phyloP scores from a whole-genome alignment of 2,888 invertebrate species.

The Stenotaenia linearis region DNA sequence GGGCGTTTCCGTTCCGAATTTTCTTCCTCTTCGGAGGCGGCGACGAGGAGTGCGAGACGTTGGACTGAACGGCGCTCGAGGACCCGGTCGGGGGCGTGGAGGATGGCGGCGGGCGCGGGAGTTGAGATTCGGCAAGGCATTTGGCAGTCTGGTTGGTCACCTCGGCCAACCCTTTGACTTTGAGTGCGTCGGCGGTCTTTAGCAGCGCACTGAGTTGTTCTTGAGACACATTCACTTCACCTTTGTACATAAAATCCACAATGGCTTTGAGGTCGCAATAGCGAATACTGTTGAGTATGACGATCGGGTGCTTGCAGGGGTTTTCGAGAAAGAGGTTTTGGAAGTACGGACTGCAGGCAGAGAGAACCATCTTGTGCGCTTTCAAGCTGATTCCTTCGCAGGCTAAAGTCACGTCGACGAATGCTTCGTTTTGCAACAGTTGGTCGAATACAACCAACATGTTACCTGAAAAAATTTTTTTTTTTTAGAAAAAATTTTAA shows the following conservation, averaged over 20 bases:
- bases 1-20: neutral
- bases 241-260: slow-evolving; percentile 86
- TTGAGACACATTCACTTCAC: slow-evolving; percentile 86
- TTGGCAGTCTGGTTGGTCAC: slow-evolving; percentile 49
- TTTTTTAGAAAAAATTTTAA: neutral
- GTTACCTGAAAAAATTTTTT: slow-evolving; percentile 52
- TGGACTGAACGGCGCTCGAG: no score
- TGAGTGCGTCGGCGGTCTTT: slow-evolving; percentile 78
- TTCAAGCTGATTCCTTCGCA: slow-evolving; percentile 85
- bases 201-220: slow-evolving; percentile 79
- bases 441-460: slow-evolving; percentile 89
- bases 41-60: neutral
- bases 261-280: slow-evolving; percentile 84
- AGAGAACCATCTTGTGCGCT: slow-evolving; percentile 92
- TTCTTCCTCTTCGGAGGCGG: slow-evolving; percentile 32
- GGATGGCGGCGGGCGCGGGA: neutral
- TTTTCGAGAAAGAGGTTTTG: slow-evolving; percentile 78
- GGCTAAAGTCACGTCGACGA: slow-evolving; percentile 88
- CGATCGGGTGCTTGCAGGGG: slow-evolving; percentile 87
- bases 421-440: slow-evolving; percentile 82
- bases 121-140: neutral
- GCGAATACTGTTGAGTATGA: slow-evolving; percentile 84
- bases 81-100: neutral
- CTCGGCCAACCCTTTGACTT: slow-evolving; percentile 85
- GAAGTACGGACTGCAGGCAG: slow-evolving; percentile 91